Evolutionary conservation across 30 jellyfish, hydroid and myxozoan genomes (phyloP).

Genomic region (Catostylus mosaicus): DNA sequence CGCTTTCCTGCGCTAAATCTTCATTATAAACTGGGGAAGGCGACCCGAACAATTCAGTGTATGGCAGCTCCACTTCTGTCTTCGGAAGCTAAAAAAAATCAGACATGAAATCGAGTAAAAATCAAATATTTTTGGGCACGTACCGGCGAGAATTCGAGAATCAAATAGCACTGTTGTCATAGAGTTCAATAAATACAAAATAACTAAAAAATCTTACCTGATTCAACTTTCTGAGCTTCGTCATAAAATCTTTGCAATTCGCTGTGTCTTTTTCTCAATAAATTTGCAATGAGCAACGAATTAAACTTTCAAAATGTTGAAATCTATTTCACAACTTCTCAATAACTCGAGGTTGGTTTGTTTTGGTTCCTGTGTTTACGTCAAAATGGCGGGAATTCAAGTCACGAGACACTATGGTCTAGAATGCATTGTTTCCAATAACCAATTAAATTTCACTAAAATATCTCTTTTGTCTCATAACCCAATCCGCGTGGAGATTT

Average conservation of each 20-base stretch:
- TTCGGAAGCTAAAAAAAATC: slow-evolving; percentile 38
- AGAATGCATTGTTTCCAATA: slow-evolving; percentile 24
- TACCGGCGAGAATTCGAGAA: not conserved
- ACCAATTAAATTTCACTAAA: slow-evolving; percentile 28
- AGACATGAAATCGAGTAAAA: not conserved
- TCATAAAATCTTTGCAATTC: slow-evolving; percentile 36
- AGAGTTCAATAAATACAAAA: not conserved
- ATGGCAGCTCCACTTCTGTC: slow-evolving; percentile 81
- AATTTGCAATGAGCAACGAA: not conserved
- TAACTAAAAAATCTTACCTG: slow-evolving; percentile 30
- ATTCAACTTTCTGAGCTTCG: slow-evolving; percentile 40
- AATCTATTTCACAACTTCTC: not conserved
- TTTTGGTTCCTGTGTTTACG: slow-evolving; percentile 81
- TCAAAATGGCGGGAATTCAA: slow-evolving; percentile 88
- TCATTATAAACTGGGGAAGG: slow-evolving; percentile 88
- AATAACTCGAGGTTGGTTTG: slow-evolving; percentile 39
- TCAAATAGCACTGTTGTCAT: not conserved
- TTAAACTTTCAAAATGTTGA: not conserved
- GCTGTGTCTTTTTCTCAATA: not conserved
- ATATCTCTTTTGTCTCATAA: not conserved
- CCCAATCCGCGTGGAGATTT: slow-evolving; percentile 30
- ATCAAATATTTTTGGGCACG: not conserved
- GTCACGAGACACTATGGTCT: slow-evolving; percentile 76
- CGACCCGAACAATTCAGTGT: slow-evolving; percentile 82
- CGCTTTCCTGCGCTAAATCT: slow-evolving; percentile 52